These are phyloP conservation scores for Melieria picta DNA, from an alignment of 2,888 invertebrate genomes.

Conservation along the genomic window DNA sequence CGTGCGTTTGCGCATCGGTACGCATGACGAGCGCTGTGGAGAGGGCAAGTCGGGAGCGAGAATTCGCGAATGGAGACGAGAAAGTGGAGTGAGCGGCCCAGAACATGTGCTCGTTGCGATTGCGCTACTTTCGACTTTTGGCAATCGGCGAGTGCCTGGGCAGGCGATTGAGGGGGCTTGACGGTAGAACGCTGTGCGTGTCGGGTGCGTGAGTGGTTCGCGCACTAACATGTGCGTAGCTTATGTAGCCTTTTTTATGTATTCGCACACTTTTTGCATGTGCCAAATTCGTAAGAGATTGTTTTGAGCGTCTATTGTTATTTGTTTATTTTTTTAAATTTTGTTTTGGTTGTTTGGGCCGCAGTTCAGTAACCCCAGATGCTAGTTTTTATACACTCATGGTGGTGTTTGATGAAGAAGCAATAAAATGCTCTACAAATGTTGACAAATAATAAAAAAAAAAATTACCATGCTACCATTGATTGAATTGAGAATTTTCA, in stretches of 20 bases:
- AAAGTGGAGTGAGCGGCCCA: background rate
- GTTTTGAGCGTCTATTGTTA: conserved; percentile 6
- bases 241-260: background rate
- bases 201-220: background rate
- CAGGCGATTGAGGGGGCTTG: too few species aligned
- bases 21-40: background rate
- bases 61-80: conserved; percentile 8
- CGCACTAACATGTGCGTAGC: background rate
- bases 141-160: background rate
- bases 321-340: conserved; percentile 3
- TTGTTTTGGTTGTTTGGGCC: background rate
- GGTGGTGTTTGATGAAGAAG: too few species aligned
- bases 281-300: background rate
- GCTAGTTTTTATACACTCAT: background rate
- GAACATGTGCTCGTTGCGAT: background rate
- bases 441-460: too few species aligned
- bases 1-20: conserved; percentile 16
- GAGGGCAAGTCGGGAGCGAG: background rate
- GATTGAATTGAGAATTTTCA: too few species aligned
- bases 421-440: too few species aligned
- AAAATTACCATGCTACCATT: too few species aligned
- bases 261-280: conserved; percentile 5
- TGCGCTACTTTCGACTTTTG: background rate
- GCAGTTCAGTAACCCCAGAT: conserved; percentile 23
- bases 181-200: background rate